Conservation (phyloP, 1,140 invertebrate species). For the Drosophila cardini region DNA sequence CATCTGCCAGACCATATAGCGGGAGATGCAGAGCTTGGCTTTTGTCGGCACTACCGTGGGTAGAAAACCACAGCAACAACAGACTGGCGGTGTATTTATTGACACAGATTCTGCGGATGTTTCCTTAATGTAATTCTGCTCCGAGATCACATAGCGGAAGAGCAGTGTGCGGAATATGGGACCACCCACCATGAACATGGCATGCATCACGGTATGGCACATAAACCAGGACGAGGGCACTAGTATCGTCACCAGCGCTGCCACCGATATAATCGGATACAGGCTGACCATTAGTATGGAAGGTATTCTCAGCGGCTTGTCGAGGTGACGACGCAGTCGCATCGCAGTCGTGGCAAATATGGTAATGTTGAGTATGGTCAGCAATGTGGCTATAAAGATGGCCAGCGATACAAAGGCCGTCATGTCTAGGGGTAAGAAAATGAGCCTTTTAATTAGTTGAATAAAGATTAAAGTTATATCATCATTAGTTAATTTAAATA, state of each 20-base stretch:
- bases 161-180: conserved; percentile 68
- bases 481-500: not conserved
- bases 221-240: conserved; percentile 76
- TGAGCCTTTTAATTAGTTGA: not conserved
- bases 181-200: conserved; percentile 77
- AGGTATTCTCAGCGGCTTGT: conserved; percentile 49
- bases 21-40: conserved; percentile 65
- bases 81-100: conserved; percentile 75
- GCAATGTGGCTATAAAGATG: conserved; percentile 68
- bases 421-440: conserved; percentile 58
- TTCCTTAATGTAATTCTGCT: conserved; percentile 76
- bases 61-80: conserved; percentile 73
- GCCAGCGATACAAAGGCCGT: conserved; percentile 74
- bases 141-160: conserved; percentile 72
- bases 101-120: conserved; percentile 60
- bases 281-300: conserved; percentile 71
- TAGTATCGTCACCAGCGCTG: conserved; percentile 73
- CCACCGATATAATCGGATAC: conserved; percentile 77
- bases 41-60: conserved; percentile 70
- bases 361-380: conserved; percentile 76
- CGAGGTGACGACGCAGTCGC: conserved; percentile 62
- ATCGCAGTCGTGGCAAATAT: conserved; percentile 69
- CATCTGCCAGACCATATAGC: conserved; percentile 82
- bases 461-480: too few relatives aligned
- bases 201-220: conserved; percentile 81